Evolutionary conservation across 2,797 vertebrate species (phyloP), one percentile per base, ranked within the genome.

Genomic region (Alfaro cultratus): DNA sequence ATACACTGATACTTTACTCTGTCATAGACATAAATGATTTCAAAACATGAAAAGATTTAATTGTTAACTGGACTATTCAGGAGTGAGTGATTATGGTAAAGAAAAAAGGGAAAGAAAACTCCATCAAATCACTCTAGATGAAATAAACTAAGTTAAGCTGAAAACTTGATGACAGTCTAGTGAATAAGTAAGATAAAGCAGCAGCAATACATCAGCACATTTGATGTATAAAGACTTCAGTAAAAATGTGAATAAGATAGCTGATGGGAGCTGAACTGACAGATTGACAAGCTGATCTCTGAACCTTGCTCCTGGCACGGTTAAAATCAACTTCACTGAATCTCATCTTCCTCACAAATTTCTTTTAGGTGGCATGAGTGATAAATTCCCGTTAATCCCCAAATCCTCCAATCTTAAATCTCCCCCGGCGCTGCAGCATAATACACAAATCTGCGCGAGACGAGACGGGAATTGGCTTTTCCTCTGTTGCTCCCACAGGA

Each of bases 401-500:
- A 88, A 94, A 92, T 92, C 86, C 85, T 78, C 72, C 83, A 3
- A 75, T 72, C 62, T 77, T 75, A 86, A 90, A 86, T 89, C 82
- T 81, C 82, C 31, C 76, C 78, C 68, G 60, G 84, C 76, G 78
- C 79, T 74, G 81, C 80, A 81, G 88, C 80, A 49, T 83, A 86
- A 87, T 86, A 80, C 83, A 75, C 64, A 84, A 89, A 89, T 88
- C 84, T 86, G 78, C 73, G 51, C 84, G 57, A 85, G 85, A 87
- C 86, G 86, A 87, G 89, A 83, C 73, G 71, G 89, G 83, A 89
- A 91, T 88, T 79, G 78, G 80, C 85, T 93, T 87, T 87, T 86
- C 82, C 86, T 80, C 77, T 76, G 81, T 84, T 83, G 64, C 85
- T 90, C 86, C 86, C 83, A 78, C 83, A 74, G 91, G 92, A 91